phyloP scores from a whole-genome alignment of 1,140 invertebrate genomes.

The Daktulosphaira vitifoliae region DNA sequence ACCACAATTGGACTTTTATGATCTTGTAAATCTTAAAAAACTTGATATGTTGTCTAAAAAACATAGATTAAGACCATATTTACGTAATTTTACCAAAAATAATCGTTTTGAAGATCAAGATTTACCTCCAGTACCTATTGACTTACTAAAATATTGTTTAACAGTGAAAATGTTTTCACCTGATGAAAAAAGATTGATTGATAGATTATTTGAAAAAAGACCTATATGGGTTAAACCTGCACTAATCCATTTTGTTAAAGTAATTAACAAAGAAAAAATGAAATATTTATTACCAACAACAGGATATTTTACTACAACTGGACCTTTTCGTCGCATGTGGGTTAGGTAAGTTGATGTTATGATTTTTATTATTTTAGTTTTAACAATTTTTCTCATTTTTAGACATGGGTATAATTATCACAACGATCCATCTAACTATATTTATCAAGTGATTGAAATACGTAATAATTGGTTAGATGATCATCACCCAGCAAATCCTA shows the following conservation, averaged over 20 bases:
- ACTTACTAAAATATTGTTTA: constrained; percentile 28
- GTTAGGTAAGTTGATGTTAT: constrained; percentile 7
- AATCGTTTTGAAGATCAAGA: constrained; percentile 28
- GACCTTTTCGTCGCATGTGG: constrained; percentile 27
- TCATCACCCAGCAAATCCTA: constrained; percentile 8
- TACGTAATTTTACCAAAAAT: constrained; percentile 23
- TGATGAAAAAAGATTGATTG: constrained; percentile 26
- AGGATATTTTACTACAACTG: constrained; percentile 20
- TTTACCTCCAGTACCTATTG: constrained; percentile 7
- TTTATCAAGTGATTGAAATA: constrained; percentile 22
- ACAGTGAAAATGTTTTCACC: constrained; percentile 27
- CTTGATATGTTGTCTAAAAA: constrained; percentile 21
- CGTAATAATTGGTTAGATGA: constrained; percentile 22
- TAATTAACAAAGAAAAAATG: constrained; percentile 30
- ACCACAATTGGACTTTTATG: constrained; percentile 25
- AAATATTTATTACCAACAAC: constrained; percentile 28
- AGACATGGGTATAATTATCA: constrained; percentile 27
- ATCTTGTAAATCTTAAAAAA: constrained; percentile 19
- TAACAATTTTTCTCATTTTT: no score
- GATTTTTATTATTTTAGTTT: no score
- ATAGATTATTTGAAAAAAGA: constrained; percentile 27
- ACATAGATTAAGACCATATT: constrained; percentile 13
- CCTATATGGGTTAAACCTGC: constrained; percentile 26
- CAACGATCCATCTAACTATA: constrained; percentile 26
- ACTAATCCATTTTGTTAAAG: constrained; percentile 24